These are phyloP conservation scores for Alentia gelatinosa DNA, from an alignment of 2,888 invertebrate genomes.

Conservation along the genomic window DNA sequence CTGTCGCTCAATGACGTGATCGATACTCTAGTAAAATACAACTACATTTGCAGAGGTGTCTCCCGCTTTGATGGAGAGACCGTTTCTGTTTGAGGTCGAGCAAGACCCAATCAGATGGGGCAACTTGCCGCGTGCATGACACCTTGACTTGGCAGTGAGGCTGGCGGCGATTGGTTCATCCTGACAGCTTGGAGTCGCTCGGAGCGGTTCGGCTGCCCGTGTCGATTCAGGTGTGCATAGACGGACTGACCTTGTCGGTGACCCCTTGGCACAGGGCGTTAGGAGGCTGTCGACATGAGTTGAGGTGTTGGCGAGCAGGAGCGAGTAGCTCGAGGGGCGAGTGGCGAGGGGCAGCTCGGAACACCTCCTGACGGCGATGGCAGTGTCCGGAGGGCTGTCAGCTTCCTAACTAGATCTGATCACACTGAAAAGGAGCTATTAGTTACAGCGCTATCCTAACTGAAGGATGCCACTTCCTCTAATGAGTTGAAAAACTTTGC, in stretches of 20 bases:
- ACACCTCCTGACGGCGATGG: too few species aligned
- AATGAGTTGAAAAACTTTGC: too few species aligned
- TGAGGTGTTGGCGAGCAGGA: not conserved
- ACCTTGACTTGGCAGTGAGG: not conserved
- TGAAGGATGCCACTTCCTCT: too few species aligned
- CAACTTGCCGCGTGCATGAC: not conserved
- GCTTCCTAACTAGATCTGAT: slow-evolving; percentile 1
- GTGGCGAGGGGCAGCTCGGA: too few species aligned
- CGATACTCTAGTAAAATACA: too few species aligned
- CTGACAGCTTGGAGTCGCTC: not conserved
- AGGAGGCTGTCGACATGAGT: not conserved
- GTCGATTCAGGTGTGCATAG: not conserved
- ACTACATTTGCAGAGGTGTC: not conserved
- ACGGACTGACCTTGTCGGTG: not conserved
- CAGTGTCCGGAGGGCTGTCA: too few species aligned
- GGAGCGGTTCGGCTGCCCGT: not conserved
- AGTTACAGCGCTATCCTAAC: too few species aligned
- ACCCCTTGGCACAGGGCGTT: not conserved
- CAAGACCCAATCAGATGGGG: not conserved
- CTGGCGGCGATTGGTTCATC: not conserved
- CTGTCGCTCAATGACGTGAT: too few species aligned
- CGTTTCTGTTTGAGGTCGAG: not conserved
- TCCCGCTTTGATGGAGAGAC: not conserved
- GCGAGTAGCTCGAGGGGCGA: not conserved
- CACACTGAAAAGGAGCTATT: too few species aligned